Base-by-base conservation (phyloP, 2,888 invertebrate genomes). In the Erynnis tages region DNA sequence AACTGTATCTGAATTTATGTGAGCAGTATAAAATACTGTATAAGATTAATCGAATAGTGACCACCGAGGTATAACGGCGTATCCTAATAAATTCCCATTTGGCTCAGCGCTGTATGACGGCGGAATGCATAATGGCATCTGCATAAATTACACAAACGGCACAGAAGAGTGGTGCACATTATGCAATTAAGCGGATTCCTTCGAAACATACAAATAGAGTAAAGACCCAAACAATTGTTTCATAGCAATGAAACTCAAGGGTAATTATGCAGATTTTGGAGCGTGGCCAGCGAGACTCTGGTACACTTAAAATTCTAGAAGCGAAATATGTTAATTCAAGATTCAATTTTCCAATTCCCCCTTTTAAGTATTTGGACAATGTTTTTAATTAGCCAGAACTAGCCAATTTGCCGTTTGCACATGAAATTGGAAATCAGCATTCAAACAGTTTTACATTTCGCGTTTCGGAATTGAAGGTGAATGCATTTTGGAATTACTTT, bases 131-230 rank as follows among this genome's bases (percentile, higher is more conserved):
- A 44, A 50, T 43, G 30, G 44, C 16, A 52, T 52, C 37, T 44
- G 44, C 52, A 52, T 52, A 44, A 44, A 52, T 52, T 52, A 38
- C 30, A 52, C 44, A 19, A 38, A 44, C 35, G 11, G 34, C 25
- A 52, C 23, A 44, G 52, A 52, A 52, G 37, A 52, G 52, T 44
- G 52, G 52, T 44, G 16, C 44, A 30, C 52, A 38, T 52, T 52
- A 52, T 44, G 52, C 52, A 63, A 66, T 66, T 65, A 65, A 61
- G 57, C 55, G 57, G 62, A 59, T 62, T 56, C 56, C 57, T 52
- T 55, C 49, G 54, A 59, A 57, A 63, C 58, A 61, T 59, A 61
- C 61, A 62, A 59, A 61, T 62, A 62, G 60, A 53, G 55, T 56
- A 52, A 52, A 30, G 53, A 52, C 52, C 44, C 54, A 45, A 50